A percentile compares a stretch with the other conserved stretches of the same genome.
These are phyloP conservation scores for Falco rusticolus DNA, from an alignment of 2,797 vertebrate species.

Conservation along the genomic window DNA sequence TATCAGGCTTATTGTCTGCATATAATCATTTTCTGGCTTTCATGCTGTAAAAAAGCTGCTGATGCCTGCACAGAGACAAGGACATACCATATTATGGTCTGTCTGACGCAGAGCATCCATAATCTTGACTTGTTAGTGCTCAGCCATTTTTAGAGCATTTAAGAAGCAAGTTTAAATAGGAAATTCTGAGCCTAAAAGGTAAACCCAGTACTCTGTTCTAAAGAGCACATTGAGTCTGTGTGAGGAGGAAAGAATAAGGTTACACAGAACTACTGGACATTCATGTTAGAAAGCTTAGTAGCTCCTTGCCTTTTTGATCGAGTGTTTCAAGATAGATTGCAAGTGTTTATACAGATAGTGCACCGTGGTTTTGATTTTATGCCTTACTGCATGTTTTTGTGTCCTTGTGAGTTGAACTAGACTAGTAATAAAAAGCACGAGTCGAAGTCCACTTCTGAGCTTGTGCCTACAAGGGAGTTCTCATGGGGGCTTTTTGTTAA, in stretches of 20 bases:
- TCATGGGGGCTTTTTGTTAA: background rate
- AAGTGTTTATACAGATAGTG: background rate
- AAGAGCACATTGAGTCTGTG: background rate
- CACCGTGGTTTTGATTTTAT: background rate
- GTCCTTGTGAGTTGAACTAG: background rate
- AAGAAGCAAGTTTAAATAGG: background rate
- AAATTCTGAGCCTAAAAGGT: background rate
- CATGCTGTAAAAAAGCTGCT: background rate
- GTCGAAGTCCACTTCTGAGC: background rate
- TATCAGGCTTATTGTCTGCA: background rate
- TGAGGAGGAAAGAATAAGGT: background rate
- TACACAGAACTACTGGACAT: background rate
- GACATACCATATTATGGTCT: background rate
- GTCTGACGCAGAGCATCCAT: background rate
- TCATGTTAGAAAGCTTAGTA: background rate
- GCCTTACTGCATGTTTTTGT: background rate
- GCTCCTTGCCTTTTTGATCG: background rate
- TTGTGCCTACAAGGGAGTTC: background rate
- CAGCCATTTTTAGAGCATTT: background rate
- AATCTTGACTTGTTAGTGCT: background rate
- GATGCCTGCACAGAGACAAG: background rate
- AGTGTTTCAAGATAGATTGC: background rate
- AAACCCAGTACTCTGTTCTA: background rate
- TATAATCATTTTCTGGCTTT: background rate
- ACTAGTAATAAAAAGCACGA: background rate